phyloP scores from a whole-genome alignment of 2,888 invertebrate species.

The Abscondita cerata region DNA sequence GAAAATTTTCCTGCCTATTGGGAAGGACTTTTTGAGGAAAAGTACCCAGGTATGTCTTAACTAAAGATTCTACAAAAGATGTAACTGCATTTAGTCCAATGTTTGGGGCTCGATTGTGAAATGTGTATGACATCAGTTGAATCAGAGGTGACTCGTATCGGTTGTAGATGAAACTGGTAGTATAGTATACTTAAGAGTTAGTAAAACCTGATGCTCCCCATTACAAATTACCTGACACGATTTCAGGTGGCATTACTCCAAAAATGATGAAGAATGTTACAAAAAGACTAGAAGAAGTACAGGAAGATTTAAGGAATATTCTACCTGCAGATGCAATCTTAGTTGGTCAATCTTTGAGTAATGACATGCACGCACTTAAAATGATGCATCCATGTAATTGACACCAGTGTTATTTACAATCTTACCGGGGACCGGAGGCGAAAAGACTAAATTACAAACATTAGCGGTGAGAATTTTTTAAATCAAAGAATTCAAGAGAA shows the following conservation, averaged over 20 bases:
- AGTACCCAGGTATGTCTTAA: constrained; percentile 72
- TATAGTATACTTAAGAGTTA: constrained; percentile 81
- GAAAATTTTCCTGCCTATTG: constrained; percentile 88
- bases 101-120: constrained; percentile 94
- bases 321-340: constrained; percentile 92
- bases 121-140: constrained; percentile 78
- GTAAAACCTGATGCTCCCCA: constrained; percentile 86
- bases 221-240: constrained; percentile 84
- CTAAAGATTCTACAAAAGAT: constrained; percentile 76
- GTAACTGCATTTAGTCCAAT: constrained; percentile 85
- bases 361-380: constrained; percentile 88
- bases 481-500: constrained; percentile 78
- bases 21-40: constrained; percentile 62
- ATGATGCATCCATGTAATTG: constrained; percentile 99
- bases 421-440: constrained; percentile 75
- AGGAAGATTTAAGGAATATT: constrained; percentile 71
- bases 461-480: constrained; percentile 80
- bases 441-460: constrained; percentile 85
- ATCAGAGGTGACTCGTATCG: constrained; percentile 84
- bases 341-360: constrained; percentile 93
- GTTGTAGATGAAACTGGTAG: constrained; percentile 84
- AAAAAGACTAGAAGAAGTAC: constrained; percentile 83
- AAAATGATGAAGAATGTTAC: constrained; percentile 75
- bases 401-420: constrained; percentile 89
- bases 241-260: constrained; percentile 71